Base-by-base conservation (phyloP, 2,888 invertebrate species). In the Teinopalpus imperialis region DNA sequence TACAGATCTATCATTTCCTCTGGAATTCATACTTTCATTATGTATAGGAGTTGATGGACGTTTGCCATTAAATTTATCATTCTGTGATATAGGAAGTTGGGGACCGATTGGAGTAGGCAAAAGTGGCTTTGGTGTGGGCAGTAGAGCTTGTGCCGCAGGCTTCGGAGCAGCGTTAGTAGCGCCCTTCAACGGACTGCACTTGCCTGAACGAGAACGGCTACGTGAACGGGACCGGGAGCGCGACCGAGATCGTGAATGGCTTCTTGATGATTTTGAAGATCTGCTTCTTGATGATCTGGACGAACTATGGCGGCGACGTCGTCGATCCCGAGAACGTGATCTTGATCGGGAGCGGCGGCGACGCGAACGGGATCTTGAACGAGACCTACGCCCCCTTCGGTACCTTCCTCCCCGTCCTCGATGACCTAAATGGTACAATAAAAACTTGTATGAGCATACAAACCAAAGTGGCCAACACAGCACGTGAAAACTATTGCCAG, bases 191-290 rank as follows among this genome's bases (percentile, higher is more conserved):
- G 83, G 83, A 78, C 86, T 86, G 78, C 85, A 89, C 88, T 89
- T 89, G 89, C 89, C 89, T 89, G 89, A 87, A 65, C 87, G 86
- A 61, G 81, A 86, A 57, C 78, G 81, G 77, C 79, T 80, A 60
- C 83, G 81, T 46, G 83, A 83, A 37, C 83, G 83, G 64, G 83
- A 82, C 42, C 83, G 79, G 48, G 81, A 81, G 47, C 72, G 83
- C 49, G 80, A 81, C 53, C 68, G 45, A 16, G 45, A 46, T 46
- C 45, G 39, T 9, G 45, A 46, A 75, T 61, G 66, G 51, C 66
- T 66, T 54, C 66, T 55, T 18, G 69, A 85, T 10, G 88, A 86
- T 55, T 74, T 70, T 51, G 86, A 85, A 1, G 86, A 85, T 48
- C 70, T 69, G 77, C 81, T 82, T 55, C 83, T 74, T 7, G 85